These are phyloP conservation scores for Leptobrachium leishanense DNA, from an alignment of 2,113 vertebrate species.

Conservation along the genomic window DNA sequence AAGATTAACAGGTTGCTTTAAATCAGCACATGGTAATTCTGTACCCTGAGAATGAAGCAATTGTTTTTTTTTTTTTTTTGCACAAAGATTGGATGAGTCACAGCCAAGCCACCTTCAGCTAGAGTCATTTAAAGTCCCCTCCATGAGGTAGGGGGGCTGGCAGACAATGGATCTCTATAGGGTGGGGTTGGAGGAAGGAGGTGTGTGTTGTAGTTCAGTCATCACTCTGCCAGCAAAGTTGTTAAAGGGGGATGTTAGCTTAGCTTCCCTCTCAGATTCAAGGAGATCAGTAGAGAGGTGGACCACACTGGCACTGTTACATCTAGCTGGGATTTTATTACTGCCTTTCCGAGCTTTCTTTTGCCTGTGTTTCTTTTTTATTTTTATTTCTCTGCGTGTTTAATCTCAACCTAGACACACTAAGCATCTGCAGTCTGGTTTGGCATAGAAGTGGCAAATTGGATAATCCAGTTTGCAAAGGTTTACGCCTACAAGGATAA, in stretches of 20 bases:
- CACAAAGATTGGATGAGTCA: conserved; percentile 30
- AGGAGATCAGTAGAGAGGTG: conserved; percentile 13
- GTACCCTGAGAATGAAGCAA: conserved; percentile 13
- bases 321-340: conserved; percentile 7
- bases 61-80: conserved; percentile 10
- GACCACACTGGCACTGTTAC: conserved; percentile 24
- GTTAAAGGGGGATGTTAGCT: conserved; percentile 37
- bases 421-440: conserved; percentile 10
- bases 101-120: conserved; percentile 26
- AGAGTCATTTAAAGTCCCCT: conserved; percentile 36
- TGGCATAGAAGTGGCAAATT: neutral
- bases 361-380: too few species aligned
- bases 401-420: neutral
- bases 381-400: neutral
- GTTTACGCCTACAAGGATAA: neutral
- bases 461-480: neutral
- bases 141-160: conserved; percentile 37
- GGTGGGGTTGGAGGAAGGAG: conserved; percentile 43
- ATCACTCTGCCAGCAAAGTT: conserved; percentile 25
- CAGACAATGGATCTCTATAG: conserved; percentile 30
- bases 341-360: neutral
- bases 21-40: conserved; percentile 34
- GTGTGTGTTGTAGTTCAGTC: conserved; percentile 24
- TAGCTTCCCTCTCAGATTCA: conserved; percentile 29
- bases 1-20: conserved; percentile 33